Evolutionary conservation across 2,888 invertebrate genomes (phyloP).

Genomic region (Bedellia somnulentella): DNA sequence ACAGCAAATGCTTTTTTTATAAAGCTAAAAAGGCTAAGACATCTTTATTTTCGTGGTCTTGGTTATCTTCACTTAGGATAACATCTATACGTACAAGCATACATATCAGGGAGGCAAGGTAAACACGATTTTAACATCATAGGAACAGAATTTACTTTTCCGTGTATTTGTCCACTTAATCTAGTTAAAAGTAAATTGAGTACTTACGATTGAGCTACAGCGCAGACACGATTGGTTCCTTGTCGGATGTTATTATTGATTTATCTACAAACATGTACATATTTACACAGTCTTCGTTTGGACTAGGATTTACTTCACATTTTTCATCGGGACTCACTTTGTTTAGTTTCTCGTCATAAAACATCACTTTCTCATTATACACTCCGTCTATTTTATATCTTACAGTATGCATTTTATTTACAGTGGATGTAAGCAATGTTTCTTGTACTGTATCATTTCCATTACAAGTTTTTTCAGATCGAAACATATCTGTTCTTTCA

Average conservation of each 20-base stretch:
- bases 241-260: conserved; percentile 37
- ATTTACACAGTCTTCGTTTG: conserved; percentile 33
- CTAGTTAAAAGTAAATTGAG: too few relatives aligned
- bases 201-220: conserved; percentile 37
- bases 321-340: conserved; percentile 52
- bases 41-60: too few relatives aligned
- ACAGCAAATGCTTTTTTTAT: too few relatives aligned
- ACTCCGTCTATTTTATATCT: conserved; percentile 37
- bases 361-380: conserved; percentile 33
- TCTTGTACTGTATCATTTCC: conserved; percentile 54
- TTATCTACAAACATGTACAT: conserved; percentile 56
- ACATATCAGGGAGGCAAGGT: too few relatives aligned
- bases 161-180: too few relatives aligned
- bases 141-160: too few relatives aligned
- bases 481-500: conserved; percentile 44
- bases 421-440: conserved; percentile 41
- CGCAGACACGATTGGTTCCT: conserved; percentile 48
- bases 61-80: too few relatives aligned
- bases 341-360: conserved; percentile 28
- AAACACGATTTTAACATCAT: too few relatives aligned
- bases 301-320: conserved; percentile 39
- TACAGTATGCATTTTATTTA: conserved; percentile 42
- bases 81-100: too few relatives aligned
- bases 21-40: too few relatives aligned
- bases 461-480: conserved; percentile 49